Base-by-base conservation (phyloP, 1,140 invertebrate species). In the Prorops nasuta region DNA sequence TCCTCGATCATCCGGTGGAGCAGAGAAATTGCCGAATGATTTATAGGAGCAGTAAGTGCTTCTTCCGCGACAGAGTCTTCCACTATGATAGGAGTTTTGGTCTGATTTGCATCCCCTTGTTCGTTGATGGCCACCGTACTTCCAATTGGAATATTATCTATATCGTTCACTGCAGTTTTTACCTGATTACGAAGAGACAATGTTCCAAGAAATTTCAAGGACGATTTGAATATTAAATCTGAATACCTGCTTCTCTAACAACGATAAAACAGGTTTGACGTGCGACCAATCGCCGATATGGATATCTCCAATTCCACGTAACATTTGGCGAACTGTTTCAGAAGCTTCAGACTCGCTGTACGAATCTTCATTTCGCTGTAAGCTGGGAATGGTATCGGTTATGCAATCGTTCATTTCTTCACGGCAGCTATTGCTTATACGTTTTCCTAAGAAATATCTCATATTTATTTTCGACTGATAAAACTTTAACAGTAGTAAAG, bases 261-360 rank as follows among this genome's bases (percentile, higher is more conserved):
- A 48, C 0, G 58, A 49, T 20, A 60, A 22, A 2, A 58, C 22
- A 2, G 40, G 41, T 2, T 38, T 45, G 34, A 49, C 44, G 9
- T 41, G 22, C 3, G 35, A 34, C 2, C 57, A 54, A 40, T 69
- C 65, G n/a, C 65, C 67, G 10, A 69, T 69, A n/a, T 60, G 67
- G 9, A 67, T 32, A 36, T 63, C 55, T 31, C 36, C 34, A n/a
- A 56, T 42, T 39, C 40, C 49, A 10, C 20, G 31, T 31, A 16
- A 47, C 38, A 18, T 56, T 43, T 14, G 43, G n/a, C n/a, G 32
- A 3, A 49, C 36, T 10, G 42, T 3, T 39, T 38, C 51, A 3
- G 35, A 36, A 1, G 40, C 44, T 17, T 22, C 6, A 37, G 39
- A 31, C 44, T 54, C 6, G 40, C 19, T 4, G 41, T 15, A 12